Evolutionary conservation across 2,113 vertebrate genomes (phyloP), one percentile per base, ranked within the genome.

Genomic region (Geococcyx californianus): DNA sequence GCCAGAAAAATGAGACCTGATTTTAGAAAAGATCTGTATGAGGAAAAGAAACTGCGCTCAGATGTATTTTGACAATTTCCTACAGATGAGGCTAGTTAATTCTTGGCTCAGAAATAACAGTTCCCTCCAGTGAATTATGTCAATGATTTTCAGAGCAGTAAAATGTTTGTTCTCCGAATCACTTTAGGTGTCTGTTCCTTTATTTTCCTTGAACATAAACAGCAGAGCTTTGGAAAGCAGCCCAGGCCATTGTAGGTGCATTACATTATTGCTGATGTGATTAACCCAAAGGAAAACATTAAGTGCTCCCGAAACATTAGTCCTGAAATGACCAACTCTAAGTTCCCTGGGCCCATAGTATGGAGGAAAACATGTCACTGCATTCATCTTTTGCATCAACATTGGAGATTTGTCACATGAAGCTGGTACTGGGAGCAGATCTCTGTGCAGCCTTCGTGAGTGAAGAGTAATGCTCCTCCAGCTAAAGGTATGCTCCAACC

Each of bases 21-120:
- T 95, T 97, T 96, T 95, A 96, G 44, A 86, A 95, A 96, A 94
- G 78, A 88, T 83, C 55, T 67, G n/a, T 47, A 84, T 60, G 36
- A 88, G 82, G 67, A 74, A 95, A 95, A 92, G 45, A 93, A 96
- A 63, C 47, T 33, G 14, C 1, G 1, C 4, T 25, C 16, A 91
- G 94, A 95, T 86, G 16, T 85, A 92, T 95, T 94, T 90, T 94
- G 93, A 97, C 72, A 92, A 78, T 95, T 97, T 96, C 55, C 72
- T 95, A 23, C 47, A 91, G 92, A 95, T 64, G 31, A 93, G 54
- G 42, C 40, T 96, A 80, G 79, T 95, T 93, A 94, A 87, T 96
- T 93, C 82, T 94, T 94, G 89, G 85, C 75, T 95, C 28, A 66
- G 84, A 84, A 97, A 84, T 51, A 94, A 56, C 42, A 83, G 10